phyloP scores from a whole-genome alignment of 2,888 invertebrate species.

The Clitarchus hookeri region DNA sequence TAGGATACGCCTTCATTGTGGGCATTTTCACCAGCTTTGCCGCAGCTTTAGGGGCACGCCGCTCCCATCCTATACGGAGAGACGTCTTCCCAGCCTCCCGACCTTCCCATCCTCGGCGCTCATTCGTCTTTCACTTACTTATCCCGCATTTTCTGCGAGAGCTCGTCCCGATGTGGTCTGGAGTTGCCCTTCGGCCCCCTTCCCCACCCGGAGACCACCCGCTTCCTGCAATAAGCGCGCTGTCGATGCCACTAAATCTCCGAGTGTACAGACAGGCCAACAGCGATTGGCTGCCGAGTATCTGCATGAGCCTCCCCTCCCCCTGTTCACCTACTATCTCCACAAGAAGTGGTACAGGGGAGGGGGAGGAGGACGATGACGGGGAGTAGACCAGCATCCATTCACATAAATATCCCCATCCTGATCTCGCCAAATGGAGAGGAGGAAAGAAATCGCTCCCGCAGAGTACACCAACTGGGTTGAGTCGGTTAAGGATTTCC shows the following conservation, averaged over 20 bases:
- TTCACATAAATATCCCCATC: slow-evolving; percentile 1
- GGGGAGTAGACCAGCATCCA: neutral
- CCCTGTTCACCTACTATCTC: neutral
- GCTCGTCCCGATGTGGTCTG: neutral
- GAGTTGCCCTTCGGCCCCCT: neutral
- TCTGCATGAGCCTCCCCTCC: neutral
- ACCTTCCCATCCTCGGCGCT: neutral
- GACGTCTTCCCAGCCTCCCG: neutral
- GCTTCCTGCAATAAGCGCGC: neutral
- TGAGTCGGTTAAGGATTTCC: neutral
- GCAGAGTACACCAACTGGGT: neutral
- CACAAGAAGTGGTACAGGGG: neutral
- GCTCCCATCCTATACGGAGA: neutral
- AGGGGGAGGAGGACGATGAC: neutral
- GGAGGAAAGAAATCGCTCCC: neutral
- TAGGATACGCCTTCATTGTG: slow-evolving; percentile 23
- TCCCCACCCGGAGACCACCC: neutral
- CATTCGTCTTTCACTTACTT: slow-evolving; percentile 14
- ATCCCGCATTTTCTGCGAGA: neutral
- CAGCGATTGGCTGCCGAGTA: slow-evolving; percentile 20
- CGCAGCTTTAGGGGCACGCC: neutral
- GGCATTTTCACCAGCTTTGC: neutral
- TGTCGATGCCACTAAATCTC: slow-evolving; percentile 21
- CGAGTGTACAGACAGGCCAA: neutral
- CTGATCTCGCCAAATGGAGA: slow-evolving; percentile 7